Conservation (phyloP, 2,888 invertebrate genomes). For the Acanthococcus lagerstroemiae region DNA sequence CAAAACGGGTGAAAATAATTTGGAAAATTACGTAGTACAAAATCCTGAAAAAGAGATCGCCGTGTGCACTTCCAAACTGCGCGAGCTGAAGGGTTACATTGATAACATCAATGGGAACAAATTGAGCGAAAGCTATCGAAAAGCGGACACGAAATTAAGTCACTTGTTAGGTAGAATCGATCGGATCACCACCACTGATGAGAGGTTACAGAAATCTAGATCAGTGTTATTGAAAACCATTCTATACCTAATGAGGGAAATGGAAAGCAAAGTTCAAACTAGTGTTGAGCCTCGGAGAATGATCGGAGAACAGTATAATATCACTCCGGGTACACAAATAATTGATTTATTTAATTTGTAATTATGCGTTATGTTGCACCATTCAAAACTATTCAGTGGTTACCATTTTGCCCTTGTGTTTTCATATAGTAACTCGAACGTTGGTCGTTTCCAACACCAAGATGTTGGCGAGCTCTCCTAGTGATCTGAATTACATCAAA, state of each 20-base stretch:
- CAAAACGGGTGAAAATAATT: constrained; percentile 29
- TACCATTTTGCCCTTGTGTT: no score
- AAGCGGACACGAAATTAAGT: constrained; percentile 31
- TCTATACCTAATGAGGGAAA: constrained; percentile 33
- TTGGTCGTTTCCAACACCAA: constrained; percentile 12
- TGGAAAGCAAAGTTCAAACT: constrained; percentile 25
- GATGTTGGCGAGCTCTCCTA: constrained; percentile 9
- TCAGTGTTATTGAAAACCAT: constrained; percentile 33
- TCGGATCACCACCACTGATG: constrained; percentile 25
- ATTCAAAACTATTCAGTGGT: not conserved
- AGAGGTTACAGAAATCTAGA: constrained; percentile 24
- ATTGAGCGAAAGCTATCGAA: constrained; percentile 31
- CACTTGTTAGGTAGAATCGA: constrained; percentile 33
- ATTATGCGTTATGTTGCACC: not conserved
- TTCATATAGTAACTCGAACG: constrained; percentile 13
- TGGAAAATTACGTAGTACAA: not conserved
- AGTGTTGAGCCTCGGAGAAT: not conserved
- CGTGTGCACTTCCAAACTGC: constrained; percentile 28
- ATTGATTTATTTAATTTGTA: not conserved
- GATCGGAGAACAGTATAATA: not conserved
- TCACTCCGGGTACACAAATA: not conserved
- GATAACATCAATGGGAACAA: constrained; percentile 31
- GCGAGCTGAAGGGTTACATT: constrained; percentile 27
- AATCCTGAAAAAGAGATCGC: constrained; percentile 28
- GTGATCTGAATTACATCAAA: not conserved